A percentile compares a stretch with the other conserved stretches of the same genome.
These are phyloP conservation scores for Tuta absoluta DNA, from an alignment of 2,888 invertebrate genomes.

Conservation along the genomic window DNA sequence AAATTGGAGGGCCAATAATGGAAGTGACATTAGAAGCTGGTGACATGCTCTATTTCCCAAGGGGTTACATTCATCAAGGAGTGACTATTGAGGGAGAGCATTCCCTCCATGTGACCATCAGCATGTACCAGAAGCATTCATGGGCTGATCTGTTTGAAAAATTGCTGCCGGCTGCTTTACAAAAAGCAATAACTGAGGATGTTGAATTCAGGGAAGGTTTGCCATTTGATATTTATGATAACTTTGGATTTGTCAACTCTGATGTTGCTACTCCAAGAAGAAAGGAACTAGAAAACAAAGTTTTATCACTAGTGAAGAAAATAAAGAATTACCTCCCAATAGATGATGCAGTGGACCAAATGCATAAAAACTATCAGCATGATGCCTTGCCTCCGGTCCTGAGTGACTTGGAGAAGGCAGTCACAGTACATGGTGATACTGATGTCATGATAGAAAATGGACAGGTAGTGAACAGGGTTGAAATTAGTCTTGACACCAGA, in stretches of 20 bases:
- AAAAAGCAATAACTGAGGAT: conserved; percentile 86
- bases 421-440: conserved; percentile 87
- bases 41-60: conserved; percentile 96
- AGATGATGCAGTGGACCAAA: conserved; percentile 92
- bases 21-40: conserved; percentile 91
- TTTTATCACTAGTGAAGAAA: conserved; percentile 80
- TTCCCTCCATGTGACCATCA: conserved; percentile 96
- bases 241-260: conserved; percentile 87
- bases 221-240: conserved; percentile 88
- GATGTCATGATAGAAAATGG: conserved; percentile 85
- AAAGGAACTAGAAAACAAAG: conserved; percentile 73
- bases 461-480: conserved; percentile 82
- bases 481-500: conserved; percentile 84
- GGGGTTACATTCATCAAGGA: conserved; percentile 93
- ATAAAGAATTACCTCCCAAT: conserved; percentile 83
- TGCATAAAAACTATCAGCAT: conserved; percentile 91
- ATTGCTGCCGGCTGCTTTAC: conserved; percentile 87
- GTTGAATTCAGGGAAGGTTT: conserved; percentile 88
- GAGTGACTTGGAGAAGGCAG: conserved; percentile 83
- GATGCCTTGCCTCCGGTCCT: conserved; percentile 93
- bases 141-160: conserved; percentile 95
- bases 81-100: conserved; percentile 88
- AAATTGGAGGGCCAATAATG: conserved; percentile 89
- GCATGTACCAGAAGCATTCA: conserved; percentile 94
- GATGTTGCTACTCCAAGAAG: conserved; percentile 73